A percentile compares a stretch with the other conserved stretches of the same genome.
Conservation (phyloP, 1,140 invertebrate species). For the Neodiprion lecontei region DNA sequence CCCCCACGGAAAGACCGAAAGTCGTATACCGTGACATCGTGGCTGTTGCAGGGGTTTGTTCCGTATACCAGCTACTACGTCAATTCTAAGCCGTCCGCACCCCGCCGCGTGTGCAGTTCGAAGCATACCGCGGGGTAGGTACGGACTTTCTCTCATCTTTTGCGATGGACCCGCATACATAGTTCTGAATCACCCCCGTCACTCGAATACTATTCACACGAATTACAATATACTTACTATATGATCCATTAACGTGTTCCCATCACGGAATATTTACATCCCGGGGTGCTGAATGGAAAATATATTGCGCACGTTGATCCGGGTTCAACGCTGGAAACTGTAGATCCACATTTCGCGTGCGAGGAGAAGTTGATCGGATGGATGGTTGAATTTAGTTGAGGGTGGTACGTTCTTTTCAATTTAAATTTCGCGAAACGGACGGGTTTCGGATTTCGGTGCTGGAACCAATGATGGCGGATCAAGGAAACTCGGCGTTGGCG, state of each 20-base stretch:
- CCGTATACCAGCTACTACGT: too few species aligned
- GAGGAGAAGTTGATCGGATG: background rate
- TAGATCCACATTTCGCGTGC: background rate
- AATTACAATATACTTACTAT: constrained; percentile 42
- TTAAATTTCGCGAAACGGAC: too few species aligned
- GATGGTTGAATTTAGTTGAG: background rate
- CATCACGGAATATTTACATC: background rate
- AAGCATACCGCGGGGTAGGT: background rate
- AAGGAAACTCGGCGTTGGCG: constrained; percentile 24
- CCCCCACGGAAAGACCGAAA: background rate
- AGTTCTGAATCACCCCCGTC: constrained; percentile 39
- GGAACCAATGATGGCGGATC: constrained; percentile 18
- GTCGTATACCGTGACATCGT: constrained; percentile 2
- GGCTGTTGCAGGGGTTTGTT: background rate
- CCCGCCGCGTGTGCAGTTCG: background rate
- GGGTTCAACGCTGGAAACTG: background rate
- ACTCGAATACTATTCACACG: constrained; percentile 21
- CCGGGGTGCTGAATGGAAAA: too few species aligned
- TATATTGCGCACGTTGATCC: too few species aligned
- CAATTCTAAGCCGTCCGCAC: constrained; percentile 3
- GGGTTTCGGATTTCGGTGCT: constrained; percentile 19
- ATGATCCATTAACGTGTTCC: constrained; percentile 41
- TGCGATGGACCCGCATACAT: background rate
- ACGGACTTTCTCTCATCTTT: constrained; percentile 10
- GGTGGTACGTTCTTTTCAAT: background rate